Percentiles rank a stretch among this genome's conserved stretches.
Evolutionary conservation across 2,888 invertebrate genomes (phyloP).

Genomic region (Buathra laborator): DNA sequence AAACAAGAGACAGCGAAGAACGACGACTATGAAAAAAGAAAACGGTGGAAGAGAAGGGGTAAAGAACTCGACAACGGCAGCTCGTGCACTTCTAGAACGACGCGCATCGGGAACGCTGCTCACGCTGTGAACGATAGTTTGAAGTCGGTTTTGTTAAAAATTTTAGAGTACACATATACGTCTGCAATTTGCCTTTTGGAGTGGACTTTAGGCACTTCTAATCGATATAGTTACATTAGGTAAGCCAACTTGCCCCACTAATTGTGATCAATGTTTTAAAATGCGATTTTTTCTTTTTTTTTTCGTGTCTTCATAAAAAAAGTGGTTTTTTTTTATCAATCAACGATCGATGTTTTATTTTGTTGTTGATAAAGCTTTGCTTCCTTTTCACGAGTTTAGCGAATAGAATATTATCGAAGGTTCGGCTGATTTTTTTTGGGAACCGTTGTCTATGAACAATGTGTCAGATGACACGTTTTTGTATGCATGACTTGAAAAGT

Average conservation of each 20-base stretch:
- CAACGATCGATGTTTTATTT: too few species aligned
- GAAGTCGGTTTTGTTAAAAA: slow-evolving; percentile 16
- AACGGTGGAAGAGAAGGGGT: slow-evolving; percentile 55
- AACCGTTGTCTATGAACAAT: background rate
- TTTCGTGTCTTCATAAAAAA: background rate
- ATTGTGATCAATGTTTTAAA: background rate
- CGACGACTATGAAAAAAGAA: slow-evolving; percentile 63
- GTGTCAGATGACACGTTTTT: slow-evolving; percentile 11
- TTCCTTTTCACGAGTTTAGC: background rate
- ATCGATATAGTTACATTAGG: slow-evolving; percentile 20
- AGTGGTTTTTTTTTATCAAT: background rate
- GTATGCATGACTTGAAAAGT: background rate
- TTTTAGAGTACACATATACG: slow-evolving; percentile 1
- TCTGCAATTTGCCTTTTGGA: slow-evolving; percentile 8
- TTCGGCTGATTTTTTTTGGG: background rate
- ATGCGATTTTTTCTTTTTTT: background rate
- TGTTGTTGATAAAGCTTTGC: background rate
- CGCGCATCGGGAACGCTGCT: slow-evolving; percentile 52
- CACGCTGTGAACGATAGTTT: slow-evolving; percentile 29
- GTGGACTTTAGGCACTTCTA: background rate
- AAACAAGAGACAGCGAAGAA: slow-evolving; percentile 44
- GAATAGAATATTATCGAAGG: background rate
- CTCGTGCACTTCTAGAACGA: slow-evolving; percentile 63
- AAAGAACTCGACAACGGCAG: slow-evolving; percentile 59
- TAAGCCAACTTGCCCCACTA: slow-evolving; percentile 2